Percentiles rank a stretch among this genome's conserved stretches.
Conservation (phyloP, 2,888 invertebrate genomes). For the Acheta domesticus region DNA sequence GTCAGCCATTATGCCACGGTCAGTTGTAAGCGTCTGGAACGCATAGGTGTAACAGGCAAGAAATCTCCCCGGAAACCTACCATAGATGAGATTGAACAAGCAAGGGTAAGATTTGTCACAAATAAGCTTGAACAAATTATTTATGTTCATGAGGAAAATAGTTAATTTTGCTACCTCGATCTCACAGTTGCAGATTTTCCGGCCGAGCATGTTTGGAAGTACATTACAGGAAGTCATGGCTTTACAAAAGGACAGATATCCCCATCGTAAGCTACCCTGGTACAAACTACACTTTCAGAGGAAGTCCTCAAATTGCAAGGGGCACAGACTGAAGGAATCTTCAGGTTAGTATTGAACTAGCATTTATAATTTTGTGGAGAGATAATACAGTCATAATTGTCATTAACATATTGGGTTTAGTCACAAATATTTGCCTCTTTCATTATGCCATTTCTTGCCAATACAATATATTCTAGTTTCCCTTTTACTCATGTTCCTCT, state of each 20-base stretch:
- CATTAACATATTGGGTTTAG: neutral
- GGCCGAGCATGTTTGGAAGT: slow-evolving; percentile 95
- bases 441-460: neutral
- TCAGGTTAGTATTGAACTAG: slow-evolving; percentile 50
- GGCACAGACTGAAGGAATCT: slow-evolving; percentile 91
- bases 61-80: slow-evolving; percentile 83
- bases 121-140: neutral
- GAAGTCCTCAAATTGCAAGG: slow-evolving; percentile 88
- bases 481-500: neutral
- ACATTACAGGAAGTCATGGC: slow-evolving; percentile 90
- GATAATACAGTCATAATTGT: neutral
- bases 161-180: neutral
- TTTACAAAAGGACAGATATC: slow-evolving; percentile 84
- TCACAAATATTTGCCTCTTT: no score
- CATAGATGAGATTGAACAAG: slow-evolving; percentile 88
- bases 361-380: neutral
- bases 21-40: slow-evolving; percentile 81
- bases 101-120: slow-evolving; percentile 60
- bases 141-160: neutral
- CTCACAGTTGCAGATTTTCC: slow-evolving; percentile 88
- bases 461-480: neutral
- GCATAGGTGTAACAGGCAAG: slow-evolving; percentile 86
- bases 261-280: slow-evolving; percentile 88
- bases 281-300: slow-evolving; percentile 88
- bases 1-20: slow-evolving; percentile 90